Conservation (phyloP, 1,140 invertebrate genomes). For the Penaeus indicus region DNA sequence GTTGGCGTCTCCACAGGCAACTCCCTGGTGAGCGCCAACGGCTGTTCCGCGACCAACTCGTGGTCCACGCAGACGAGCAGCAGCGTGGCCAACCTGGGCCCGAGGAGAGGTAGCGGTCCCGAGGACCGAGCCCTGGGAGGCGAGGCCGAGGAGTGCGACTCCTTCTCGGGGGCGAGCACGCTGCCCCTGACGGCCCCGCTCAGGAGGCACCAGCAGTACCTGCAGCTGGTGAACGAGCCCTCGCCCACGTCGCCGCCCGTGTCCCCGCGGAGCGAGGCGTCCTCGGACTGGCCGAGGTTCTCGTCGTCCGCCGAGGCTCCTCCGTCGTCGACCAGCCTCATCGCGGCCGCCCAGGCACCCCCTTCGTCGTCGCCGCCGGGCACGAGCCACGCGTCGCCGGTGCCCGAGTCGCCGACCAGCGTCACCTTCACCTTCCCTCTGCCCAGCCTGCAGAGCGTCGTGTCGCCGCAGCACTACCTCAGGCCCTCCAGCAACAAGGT, state of each 20-base stretch:
- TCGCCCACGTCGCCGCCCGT: constrained; percentile 45
- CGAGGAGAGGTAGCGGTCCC: constrained; percentile 20
- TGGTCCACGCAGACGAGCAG: constrained; percentile 33
- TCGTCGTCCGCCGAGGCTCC: not conserved
- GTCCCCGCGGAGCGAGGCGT: constrained; percentile 1
- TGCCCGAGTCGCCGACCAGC: constrained; percentile 49
- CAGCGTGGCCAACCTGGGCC: constrained; percentile 31
- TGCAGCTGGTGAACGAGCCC: constrained; percentile 57
- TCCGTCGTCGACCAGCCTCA: constrained; percentile 11
- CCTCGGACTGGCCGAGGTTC: constrained; percentile 27
- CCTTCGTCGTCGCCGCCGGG: constrained; percentile 28
- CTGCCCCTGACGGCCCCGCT: constrained; percentile 55
- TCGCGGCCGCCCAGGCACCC: not conserved
- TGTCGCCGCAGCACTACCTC: constrained; percentile 55
- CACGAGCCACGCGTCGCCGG: constrained; percentile 29
- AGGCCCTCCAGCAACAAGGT: constrained; percentile 49
- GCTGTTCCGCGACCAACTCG: not conserved
- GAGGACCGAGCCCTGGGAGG: not conserved
- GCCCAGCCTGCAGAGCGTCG: not conserved
- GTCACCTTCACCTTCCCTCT: constrained; percentile 61
- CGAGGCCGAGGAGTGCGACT: constrained; percentile 46
- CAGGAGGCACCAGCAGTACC: constrained; percentile 54
- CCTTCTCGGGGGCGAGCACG: constrained; percentile 58
- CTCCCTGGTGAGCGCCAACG: not conserved
- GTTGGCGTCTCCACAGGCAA: not conserved